These are phyloP conservation scores for Lutjanus argentimaculatus DNA, from an alignment of 2,797 vertebrate genomes.

Conservation along the genomic window DNA sequence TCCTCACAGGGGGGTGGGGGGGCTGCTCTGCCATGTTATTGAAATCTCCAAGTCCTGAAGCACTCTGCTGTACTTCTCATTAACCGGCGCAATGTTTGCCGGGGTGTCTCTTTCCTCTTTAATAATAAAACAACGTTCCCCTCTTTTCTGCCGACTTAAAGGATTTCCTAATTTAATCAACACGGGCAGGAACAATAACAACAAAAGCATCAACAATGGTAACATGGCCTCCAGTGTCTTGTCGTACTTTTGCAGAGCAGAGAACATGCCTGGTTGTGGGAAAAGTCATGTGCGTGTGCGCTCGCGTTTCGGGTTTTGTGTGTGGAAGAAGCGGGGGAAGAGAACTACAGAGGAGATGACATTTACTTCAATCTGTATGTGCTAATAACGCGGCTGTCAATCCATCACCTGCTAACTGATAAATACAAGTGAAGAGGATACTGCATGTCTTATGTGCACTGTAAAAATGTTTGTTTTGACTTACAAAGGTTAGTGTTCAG, in stretches of 20 bases:
- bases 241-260: slow-evolving; percentile 72
- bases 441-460: slow-evolving; percentile 15
- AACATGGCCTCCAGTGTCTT: slow-evolving; percentile 83
- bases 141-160: slow-evolving; percentile 86
- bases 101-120: slow-evolving; percentile 84
- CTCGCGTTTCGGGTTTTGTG: slow-evolving; percentile 21
- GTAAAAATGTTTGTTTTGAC: too few relatives aligned
- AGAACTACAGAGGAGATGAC: slow-evolving; percentile 26
- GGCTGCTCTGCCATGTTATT: slow-evolving; percentile 81
- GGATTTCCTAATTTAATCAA: slow-evolving; percentile 86
- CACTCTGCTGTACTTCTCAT: slow-evolving; percentile 84
- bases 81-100: slow-evolving; percentile 79
- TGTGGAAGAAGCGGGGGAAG: slow-evolving; percentile 25
- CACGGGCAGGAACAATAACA: slow-evolving; percentile 84
- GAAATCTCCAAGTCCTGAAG: slow-evolving; percentile 85
- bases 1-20: slow-evolving; percentile 50
- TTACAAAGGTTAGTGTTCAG: too few relatives aligned
- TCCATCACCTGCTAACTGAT: slow-evolving; percentile 53
- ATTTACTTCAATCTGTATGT: slow-evolving; percentile 44
- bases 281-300: slow-evolving; percentile 34
- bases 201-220: slow-evolving; percentile 83
- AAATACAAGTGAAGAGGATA: slow-evolving; percentile 11
- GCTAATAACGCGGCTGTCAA: slow-evolving; percentile 52
- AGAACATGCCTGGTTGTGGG: slow-evolving; percentile 63
- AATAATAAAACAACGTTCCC: slow-evolving; percentile 84